phyloP scores from a whole-genome alignment of 2,888 invertebrate species.

The Anodontia alba region DNA sequence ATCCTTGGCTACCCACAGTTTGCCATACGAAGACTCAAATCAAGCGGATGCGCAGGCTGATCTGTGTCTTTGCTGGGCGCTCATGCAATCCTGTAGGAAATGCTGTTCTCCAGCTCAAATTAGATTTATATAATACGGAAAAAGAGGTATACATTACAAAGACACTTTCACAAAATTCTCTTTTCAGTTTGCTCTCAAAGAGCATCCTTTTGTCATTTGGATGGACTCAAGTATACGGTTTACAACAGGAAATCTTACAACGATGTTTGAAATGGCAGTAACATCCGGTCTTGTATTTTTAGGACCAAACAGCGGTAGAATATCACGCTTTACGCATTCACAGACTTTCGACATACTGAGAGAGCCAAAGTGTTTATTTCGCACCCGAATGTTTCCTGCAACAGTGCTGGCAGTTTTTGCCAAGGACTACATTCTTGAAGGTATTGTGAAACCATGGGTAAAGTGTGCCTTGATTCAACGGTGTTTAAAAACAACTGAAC shows the following conservation, averaged over 20 bases:
- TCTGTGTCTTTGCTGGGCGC: too few species aligned
- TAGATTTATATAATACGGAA: too few species aligned
- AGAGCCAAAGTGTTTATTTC: not conserved
- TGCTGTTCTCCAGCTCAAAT: too few species aligned
- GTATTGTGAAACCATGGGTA: not conserved
- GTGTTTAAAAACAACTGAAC: not conserved
- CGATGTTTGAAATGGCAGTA: not conserved
- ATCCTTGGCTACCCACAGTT: too few species aligned
- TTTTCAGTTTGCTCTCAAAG: not conserved
- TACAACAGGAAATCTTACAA: not conserved
- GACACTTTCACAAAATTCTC: too few species aligned
- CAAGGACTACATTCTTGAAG: not conserved
- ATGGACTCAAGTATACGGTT: slow-evolving; percentile 3
- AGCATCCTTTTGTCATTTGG: not conserved
- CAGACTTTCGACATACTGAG: not conserved
- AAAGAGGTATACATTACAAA: too few species aligned
- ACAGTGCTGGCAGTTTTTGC: not conserved
- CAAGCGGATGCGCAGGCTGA: too few species aligned
- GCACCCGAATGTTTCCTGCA: not conserved
- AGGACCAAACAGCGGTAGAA: not conserved
- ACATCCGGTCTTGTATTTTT: not conserved
- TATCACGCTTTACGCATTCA: not conserved
- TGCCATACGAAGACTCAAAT: too few species aligned
- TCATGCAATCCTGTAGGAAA: too few species aligned
- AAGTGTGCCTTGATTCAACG: not conserved